A percentile compares a stretch with the other conserved stretches of the same genome.
Conservation (phyloP, 2,113 vertebrate species). For the Ochotona curzoniae region DNA sequence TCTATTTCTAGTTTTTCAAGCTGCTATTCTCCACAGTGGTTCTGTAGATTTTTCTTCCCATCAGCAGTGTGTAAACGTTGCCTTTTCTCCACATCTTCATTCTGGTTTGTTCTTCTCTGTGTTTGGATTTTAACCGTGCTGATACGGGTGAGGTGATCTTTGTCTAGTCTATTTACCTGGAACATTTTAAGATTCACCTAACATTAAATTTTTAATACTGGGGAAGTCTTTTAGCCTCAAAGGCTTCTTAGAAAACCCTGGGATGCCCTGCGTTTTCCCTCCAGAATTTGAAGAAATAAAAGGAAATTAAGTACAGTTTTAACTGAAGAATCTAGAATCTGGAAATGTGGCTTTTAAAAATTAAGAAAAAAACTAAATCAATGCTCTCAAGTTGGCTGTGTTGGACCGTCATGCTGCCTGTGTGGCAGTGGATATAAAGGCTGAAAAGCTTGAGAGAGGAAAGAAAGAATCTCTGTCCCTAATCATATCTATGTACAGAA, state of each 20-base stretch:
- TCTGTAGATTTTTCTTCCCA: too few species aligned
- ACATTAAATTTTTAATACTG: slow-evolving; percentile 34
- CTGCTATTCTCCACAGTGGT: too few species aligned
- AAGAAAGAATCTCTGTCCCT: slow-evolving; percentile 6
- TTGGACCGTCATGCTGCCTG: neutral
- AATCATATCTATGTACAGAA: neutral
- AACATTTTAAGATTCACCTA: slow-evolving; percentile 28
- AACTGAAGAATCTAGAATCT: neutral
- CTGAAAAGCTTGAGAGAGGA: neutral
- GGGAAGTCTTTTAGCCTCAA: neutral
- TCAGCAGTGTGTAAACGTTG: too few species aligned
- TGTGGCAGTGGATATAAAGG: neutral
- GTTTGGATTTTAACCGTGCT: too few species aligned
- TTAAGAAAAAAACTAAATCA: neutral
- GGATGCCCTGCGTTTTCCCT: neutral
- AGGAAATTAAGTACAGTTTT: neutral
- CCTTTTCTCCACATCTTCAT: too few species aligned
- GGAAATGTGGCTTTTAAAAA: neutral
- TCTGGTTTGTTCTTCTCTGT: too few species aligned
- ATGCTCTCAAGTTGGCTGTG: neutral
- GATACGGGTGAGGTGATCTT: too few species aligned
- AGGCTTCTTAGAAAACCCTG: neutral
- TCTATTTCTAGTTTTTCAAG: too few species aligned
- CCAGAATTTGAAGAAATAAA: neutral
- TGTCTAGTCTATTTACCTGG: neutral